These are phyloP conservation scores for Microctenopoma lineatum DNA, from an alignment of 2,797 vertebrate genomes.

Conservation along the genomic window DNA sequence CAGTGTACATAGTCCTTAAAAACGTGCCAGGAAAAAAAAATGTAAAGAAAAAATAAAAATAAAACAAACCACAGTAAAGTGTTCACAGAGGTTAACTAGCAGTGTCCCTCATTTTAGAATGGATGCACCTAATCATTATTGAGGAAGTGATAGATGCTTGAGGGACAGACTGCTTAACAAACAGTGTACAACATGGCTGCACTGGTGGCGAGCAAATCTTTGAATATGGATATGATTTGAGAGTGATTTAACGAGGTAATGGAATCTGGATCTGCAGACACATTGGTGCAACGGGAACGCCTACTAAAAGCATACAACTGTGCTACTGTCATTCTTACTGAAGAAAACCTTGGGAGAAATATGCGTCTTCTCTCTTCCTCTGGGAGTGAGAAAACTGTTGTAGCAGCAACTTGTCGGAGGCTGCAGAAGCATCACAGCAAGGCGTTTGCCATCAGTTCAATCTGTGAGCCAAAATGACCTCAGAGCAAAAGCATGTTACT, in stretches of 20 bases:
- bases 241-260: slow-evolving; percentile 75
- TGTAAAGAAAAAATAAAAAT: slow-evolving; percentile 29
- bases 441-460: slow-evolving; percentile 60
- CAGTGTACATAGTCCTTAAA: slow-evolving; percentile 62
- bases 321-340: slow-evolving; percentile 67
- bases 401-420: slow-evolving; percentile 59
- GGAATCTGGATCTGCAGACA: slow-evolving; percentile 70
- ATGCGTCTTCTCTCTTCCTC: slow-evolving; percentile 50
- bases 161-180: slow-evolving; percentile 57
- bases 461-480: slow-evolving; percentile 67
- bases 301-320: slow-evolving; percentile 55
- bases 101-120: slow-evolving; percentile 56
- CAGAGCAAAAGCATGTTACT: slow-evolving; percentile 56
- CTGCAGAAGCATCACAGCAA: slow-evolving; percentile 56
- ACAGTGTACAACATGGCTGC: slow-evolving; percentile 51
- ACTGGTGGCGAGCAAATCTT: slow-evolving; percentile 61
- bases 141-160: slow-evolving; percentile 63
- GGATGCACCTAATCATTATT: slow-evolving; percentile 64
- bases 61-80: slow-evolving; percentile 59
- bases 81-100: slow-evolving; percentile 69
- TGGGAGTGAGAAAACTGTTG: slow-evolving; percentile 56
- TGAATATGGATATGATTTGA: slow-evolving; percentile 71
- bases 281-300: slow-evolving; percentile 53
- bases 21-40: slow-evolving; percentile 47
- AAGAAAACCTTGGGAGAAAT: slow-evolving; percentile 71